Evolutionary conservation across 2,888 invertebrate species (phyloP).

Genomic region (Dichetophora obliterata): DNA sequence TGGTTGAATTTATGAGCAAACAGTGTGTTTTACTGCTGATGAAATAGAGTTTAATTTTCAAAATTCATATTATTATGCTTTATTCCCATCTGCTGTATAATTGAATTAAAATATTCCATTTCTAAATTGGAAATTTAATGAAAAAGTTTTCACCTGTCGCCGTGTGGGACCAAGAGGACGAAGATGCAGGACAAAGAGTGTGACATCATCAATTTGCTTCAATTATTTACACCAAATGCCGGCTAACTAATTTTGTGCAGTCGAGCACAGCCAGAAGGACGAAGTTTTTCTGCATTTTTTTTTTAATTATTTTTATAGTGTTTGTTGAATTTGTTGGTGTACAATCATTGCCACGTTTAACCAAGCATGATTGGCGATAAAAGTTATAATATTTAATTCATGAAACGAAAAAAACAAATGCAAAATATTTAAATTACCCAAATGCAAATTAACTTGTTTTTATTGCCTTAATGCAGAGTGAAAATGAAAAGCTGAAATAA

Average conservation of each 20-base stretch:
- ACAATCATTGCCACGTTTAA: background rate
- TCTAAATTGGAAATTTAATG: background rate
- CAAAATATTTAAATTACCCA: no score
- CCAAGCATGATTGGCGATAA: constrained; percentile 15
- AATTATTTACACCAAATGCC: background rate
- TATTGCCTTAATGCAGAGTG: no score
- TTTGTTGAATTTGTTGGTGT: constrained; percentile 5
- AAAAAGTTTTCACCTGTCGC: constrained; percentile 16
- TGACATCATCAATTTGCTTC: no score
- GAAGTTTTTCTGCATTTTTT: background rate
- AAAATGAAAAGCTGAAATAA: no score
- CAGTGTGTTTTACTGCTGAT: no score
- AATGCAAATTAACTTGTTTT: no score
- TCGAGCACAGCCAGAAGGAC: background rate
- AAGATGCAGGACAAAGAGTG: background rate
- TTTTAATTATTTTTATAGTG: background rate
- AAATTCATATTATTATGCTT: no score
- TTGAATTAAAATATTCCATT: constrained; percentile 25
- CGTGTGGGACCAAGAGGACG: background rate
- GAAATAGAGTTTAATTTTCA: no score
- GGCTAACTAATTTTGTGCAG: background rate
- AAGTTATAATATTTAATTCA: background rate
- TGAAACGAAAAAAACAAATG: background rate
- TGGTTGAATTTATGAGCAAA: no score
- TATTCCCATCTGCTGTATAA: background rate